Percentiles rank a stretch among this genome's conserved stretches.
phyloP scores from a whole-genome alignment of 2,797 vertebrate genomes.

The Neopelma chrysocephalum region DNA sequence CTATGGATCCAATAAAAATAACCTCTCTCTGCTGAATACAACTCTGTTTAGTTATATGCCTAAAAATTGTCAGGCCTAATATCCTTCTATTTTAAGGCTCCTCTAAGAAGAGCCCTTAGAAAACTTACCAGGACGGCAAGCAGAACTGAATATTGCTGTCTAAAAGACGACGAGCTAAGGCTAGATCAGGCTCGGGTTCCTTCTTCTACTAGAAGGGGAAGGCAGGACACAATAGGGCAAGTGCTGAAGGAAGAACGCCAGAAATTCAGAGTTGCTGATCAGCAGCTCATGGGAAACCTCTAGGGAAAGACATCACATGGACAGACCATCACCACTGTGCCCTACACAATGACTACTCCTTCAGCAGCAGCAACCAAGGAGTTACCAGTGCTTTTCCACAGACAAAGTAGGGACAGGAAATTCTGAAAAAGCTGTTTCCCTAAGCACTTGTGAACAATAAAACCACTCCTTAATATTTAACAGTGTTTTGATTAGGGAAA shows the following conservation, averaged over 20 bases:
- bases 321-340: accelerated
- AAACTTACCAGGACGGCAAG: not conserved
- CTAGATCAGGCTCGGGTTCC: not conserved
- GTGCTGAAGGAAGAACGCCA: not conserved
- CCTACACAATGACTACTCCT: not conserved
- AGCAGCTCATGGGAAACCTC: not conserved
- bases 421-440: not conserved
- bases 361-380: not conserved
- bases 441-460: not conserved
- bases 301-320: not conserved
- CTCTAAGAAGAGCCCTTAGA: not conserved
- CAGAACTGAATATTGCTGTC: not conserved
- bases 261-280: not conserved
- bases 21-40: not conserved
- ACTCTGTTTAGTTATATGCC: not conserved
- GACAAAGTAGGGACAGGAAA: not conserved
- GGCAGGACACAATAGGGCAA: not conserved
- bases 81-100: constrained; percentile 7
- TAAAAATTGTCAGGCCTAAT: not conserved
- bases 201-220: not conserved
- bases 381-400: not conserved
- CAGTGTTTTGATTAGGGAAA: not conserved
- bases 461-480: not conserved
- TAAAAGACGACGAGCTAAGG: not conserved
- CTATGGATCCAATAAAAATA: constrained; percentile 39